A percentile compares a stretch with the other conserved stretches of the same genome.
These are phyloP conservation scores for Coremacera marginata DNA, from an alignment of 2,888 invertebrate genomes.

Conservation along the genomic window DNA sequence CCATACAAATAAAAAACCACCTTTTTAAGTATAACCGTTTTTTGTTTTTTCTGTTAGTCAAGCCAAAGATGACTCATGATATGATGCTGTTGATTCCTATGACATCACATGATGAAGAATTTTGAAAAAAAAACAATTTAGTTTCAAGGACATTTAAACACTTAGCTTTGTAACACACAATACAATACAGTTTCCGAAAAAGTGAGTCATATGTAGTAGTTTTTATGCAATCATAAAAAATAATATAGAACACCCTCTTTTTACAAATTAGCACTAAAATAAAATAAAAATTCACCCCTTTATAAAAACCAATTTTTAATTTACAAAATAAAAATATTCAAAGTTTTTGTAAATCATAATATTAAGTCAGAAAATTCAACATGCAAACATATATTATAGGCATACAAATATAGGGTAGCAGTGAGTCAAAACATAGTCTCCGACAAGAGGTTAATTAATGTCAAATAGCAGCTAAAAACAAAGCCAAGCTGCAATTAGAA, in stretches of 20 bases:
- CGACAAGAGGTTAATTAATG: constrained; percentile 32
- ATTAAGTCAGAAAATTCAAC: neutral
- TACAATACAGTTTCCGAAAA: neutral
- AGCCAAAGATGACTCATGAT: too few species aligned
- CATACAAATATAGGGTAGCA: neutral
- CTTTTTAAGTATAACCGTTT: too few species aligned
- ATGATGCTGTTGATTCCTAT: too few species aligned
- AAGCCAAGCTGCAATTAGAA: constrained; percentile 2
- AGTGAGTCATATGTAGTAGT: neutral
- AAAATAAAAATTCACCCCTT: neutral
- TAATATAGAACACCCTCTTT: neutral
- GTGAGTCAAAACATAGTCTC: neutral
- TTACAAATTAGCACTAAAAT: neutral
- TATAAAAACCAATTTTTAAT: neutral
- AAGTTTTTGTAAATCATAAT: neutral
- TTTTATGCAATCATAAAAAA: neutral
- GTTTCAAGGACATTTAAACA: constrained; percentile 20
- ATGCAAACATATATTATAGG: neutral
- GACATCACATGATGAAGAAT: neutral
- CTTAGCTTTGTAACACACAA: neutral
- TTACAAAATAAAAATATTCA: neutral
- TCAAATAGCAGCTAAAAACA: constrained; percentile 19
- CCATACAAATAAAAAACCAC: too few species aligned
- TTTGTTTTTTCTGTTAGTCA: too few species aligned
- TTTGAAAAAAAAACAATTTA: neutral